phyloP scores from a whole-genome alignment of 1,140 invertebrate species.

The Platyura marginata region DNA sequence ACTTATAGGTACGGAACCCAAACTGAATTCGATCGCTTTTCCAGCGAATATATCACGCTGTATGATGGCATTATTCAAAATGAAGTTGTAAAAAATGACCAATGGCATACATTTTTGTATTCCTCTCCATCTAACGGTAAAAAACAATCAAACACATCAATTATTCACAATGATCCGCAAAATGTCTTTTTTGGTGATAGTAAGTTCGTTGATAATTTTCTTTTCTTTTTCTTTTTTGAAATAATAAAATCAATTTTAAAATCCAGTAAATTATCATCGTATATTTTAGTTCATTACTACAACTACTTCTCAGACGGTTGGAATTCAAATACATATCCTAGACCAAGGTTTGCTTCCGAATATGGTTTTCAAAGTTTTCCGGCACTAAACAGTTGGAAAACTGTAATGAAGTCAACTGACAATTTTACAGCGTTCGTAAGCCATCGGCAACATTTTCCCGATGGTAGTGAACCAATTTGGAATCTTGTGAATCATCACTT shows the following conservation, averaged over 20 bases:
- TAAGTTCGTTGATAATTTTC: too few species aligned
- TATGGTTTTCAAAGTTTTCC: slow-evolving; percentile 90
- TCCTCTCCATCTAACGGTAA: slow-evolving; percentile 91
- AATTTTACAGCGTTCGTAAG: slow-evolving; percentile 47
- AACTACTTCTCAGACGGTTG: slow-evolving; percentile 71
- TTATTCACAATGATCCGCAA: slow-evolving; percentile 55
- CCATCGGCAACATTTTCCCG: slow-evolving; percentile 67
- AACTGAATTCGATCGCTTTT: slow-evolving; percentile 36
- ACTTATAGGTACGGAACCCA: slow-evolving; percentile 37
- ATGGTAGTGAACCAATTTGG: slow-evolving; percentile 42
- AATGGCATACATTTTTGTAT: slow-evolving; percentile 44
- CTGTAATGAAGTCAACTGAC: slow-evolving; percentile 30
- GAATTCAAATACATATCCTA: slow-evolving; percentile 55
- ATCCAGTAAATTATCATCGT: neutral
- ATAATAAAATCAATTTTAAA: neutral
- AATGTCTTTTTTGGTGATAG: slow-evolving; percentile 72
- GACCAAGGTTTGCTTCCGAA: slow-evolving; percentile 79
- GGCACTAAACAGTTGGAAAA: slow-evolving; percentile 27
- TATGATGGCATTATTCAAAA: slow-evolving; percentile 64
- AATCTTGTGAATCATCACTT: slow-evolving; percentile 39
- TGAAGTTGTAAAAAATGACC: slow-evolving; percentile 42
- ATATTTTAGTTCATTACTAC: slow-evolving; percentile 82
- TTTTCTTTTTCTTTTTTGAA: too few species aligned
- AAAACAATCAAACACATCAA: slow-evolving; percentile 53
- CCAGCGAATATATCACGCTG: slow-evolving; percentile 67